Base-by-base conservation (phyloP, 1,140 invertebrate genomes). In the Melipona quadrifasciata region DNA sequence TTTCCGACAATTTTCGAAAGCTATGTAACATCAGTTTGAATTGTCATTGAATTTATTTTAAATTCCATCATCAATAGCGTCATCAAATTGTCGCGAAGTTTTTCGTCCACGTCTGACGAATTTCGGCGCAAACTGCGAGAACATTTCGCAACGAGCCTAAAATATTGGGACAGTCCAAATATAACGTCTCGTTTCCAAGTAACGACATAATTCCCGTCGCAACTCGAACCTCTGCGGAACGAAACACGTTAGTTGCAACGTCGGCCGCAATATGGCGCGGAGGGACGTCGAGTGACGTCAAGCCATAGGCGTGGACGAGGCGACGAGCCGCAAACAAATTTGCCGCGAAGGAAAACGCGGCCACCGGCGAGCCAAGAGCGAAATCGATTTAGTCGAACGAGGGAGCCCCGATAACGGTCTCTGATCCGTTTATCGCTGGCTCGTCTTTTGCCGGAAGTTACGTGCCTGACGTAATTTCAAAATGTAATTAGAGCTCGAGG, bases 391-490 rank as follows among this genome's bases (percentile, higher is more conserved):
- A 71, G 39, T 16, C 24, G 12, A 10, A 57, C 61, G 53, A 47
- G 39, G 5, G 39, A 27, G 31, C 12, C 67, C 24, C 82, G 82
- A 79, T 84, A 84, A 84, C 76, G 39, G 82, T 17, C 17, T 79
- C 75, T 55, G 67, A 84, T 72, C 82, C 76, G 51, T 84, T 84
- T 84, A 84, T 80, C 82, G 82, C 10, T 51, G 19, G 65, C 67
- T 80, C 82, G 68, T 79, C 67, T 67, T 80, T 55, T 68, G 55
- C 82, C 55, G 82, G 76, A 84, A 84, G 76, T 80, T 84, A 80
- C 76, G 57, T 57, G 55, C 31, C 58, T 71, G 68, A 72, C 68
- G 76, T 80, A 84, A 84, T 84, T 84, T 73, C 57, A 31, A 84
- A 84, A 80, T 57, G 47, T 65, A 51, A 84, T 84, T 80, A 72